Percentiles rank a stretch among this genome's conserved stretches.
phyloP scores from a whole-genome alignment of 2,888 invertebrate species.

The Apoda limacodes region DNA sequence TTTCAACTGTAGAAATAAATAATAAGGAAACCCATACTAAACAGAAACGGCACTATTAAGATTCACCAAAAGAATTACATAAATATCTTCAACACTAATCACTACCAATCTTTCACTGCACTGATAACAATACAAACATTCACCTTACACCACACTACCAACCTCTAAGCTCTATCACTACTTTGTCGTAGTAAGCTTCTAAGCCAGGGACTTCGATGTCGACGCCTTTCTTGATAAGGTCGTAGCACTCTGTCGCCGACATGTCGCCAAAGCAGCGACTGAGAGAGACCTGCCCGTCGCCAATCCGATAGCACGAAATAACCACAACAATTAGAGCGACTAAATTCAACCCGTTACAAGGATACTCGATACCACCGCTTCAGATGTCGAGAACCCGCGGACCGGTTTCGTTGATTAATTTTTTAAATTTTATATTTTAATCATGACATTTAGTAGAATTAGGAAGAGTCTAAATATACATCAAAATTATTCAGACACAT shows the following conservation, averaged over 20 bases:
- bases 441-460: too few species aligned
- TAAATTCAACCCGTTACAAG: conserved; percentile 56
- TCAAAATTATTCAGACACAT: too few species aligned
- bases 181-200: conserved; percentile 70
- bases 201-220: conserved; percentile 64
- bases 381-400: conserved; percentile 55
- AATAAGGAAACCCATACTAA: too few species aligned
- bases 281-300: conserved; percentile 2
- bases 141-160: conserved; percentile 27
- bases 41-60: conserved; percentile 22
- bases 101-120: conserved; percentile 1
- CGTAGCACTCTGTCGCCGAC: conserved; percentile 64
- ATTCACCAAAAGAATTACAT: conserved; percentile 26
- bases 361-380: conserved; percentile 60
- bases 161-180: conserved; percentile 71
- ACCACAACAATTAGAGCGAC: conserved; percentile 60
- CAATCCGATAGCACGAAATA: background rate
- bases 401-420: conserved; percentile 39
- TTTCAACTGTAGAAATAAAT: too few species aligned
- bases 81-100: conserved; percentile 2
- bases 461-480: too few species aligned
- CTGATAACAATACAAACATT: conserved; percentile 10
- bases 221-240: conserved; percentile 59
- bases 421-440: too few species aligned
- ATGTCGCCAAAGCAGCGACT: conserved; percentile 38